These are phyloP conservation scores for Entomyzon cyanotis DNA, from an alignment of 2,113 vertebrate species.

Conservation along the genomic window DNA sequence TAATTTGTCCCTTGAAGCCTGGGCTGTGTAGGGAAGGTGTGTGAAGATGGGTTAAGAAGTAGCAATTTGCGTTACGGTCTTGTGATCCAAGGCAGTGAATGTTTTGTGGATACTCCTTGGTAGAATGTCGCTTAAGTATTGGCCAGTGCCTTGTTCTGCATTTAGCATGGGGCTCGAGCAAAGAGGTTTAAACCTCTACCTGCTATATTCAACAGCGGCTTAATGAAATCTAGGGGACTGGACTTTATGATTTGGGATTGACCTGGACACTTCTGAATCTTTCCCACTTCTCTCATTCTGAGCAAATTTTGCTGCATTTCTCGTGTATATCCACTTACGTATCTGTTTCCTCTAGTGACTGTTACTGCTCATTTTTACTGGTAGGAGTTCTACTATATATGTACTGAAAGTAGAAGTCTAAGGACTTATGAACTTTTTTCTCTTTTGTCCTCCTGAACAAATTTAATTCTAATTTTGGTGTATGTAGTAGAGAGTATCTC, in stretches of 20 bases:
- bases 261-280: background rate
- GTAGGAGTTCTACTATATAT: background rate
- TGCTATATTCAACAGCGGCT: background rate
- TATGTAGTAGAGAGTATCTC: background rate
- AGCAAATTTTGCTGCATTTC: background rate
- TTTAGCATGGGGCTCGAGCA: background rate
- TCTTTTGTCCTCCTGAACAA: background rate
- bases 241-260: background rate
- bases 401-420: background rate
- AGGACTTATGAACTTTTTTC: background rate
- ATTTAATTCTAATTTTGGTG: background rate
- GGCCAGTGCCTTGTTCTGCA: background rate
- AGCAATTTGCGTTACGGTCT: background rate
- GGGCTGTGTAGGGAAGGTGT: background rate
- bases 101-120: background rate
- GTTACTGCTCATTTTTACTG: rapidly evolving
- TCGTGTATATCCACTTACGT: background rate
- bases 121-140: background rate
- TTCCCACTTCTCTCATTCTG: background rate
- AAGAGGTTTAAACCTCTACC: background rate
- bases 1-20: background rate
- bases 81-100: background rate
- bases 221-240: background rate
- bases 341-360: background rate
- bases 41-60: background rate